Base-by-base conservation (phyloP, 2,888 invertebrate genomes). In the Zygogramma bicolorata region DNA sequence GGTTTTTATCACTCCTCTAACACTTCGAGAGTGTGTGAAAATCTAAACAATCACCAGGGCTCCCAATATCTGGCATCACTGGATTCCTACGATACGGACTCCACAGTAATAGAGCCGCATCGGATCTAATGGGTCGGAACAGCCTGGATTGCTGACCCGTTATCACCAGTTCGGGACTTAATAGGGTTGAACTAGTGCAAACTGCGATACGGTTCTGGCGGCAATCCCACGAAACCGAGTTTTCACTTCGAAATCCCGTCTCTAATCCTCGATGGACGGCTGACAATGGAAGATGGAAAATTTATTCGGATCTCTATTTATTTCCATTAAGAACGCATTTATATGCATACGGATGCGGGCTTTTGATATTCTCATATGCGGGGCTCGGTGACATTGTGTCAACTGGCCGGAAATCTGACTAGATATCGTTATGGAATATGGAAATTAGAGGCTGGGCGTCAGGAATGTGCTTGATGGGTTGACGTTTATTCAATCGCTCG, bases 81-180 rank as follows among this genome's bases (percentile, higher is more conserved):
- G 66, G 49, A 46, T n/a, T 18, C 34, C 29, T 42, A 38, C 58
- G 60, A 70, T 42, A 65, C 68, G 65, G 70, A 70, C 73, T 34
- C 34, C 73, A 67, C 74, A 76, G 77, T 82, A 82, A 82, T 81
- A 81, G 81, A 81, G 81, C 82, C 82, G 79, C 80, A 79, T 75
- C 76, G 78, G 80, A 79, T 82, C 81, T 84, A 84, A 84, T 84
- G 83, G 84, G 79, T 80, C 81, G 82, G 82, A 84, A 83, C 83
- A 82, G 80, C 79, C 82, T 78, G 84, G 83, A 84, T 84, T 84
- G 84, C 83, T 84, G 84, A 84, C 84, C 84, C 84, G 84, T 84
- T 84, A 84, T 84, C 84, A 79, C 82, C 81, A 78, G 79, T 78
- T 76, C 79, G 80, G 77, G 81, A 81, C 81, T 83, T 84, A 84